Evolutionary conservation across 2,113 vertebrate species (phyloP), one percentile per base, ranked within the genome.

Genomic region (Dunckerocampus dactyliophorus): DNA sequence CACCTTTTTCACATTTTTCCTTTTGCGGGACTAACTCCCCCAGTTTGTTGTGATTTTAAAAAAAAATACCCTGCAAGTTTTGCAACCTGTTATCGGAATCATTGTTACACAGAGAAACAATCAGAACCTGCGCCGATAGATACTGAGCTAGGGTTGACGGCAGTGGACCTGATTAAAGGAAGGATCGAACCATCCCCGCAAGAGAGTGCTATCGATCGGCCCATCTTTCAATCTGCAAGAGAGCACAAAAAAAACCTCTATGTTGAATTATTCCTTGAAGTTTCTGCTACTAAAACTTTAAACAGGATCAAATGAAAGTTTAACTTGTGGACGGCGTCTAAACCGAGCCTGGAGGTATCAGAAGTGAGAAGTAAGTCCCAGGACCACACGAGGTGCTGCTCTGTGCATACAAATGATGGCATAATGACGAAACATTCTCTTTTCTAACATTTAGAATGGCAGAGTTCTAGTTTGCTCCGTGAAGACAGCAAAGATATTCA

Each of bases 401-500:
- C 49, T 4, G 19, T 14, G 48, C 1, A 12, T 21, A 50, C 13
- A 24, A 24, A 54, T 37, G 16, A 54, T 11, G 0, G 1, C 28
- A 17, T 31, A 28, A 15, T 28, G 28, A 34, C 34, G 5, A n/a
- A 54, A 31, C 9, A n/a, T 12, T 19, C 6, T 34, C 51, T 53
- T 53, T 11, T 46, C 8, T 9, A 39, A 48, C 7, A n/a, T 34
- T 57, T 37, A 39, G 55, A 47, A 53, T 63, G 39, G 48, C 17
- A 22, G 21, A 10, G 24, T 45, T 47, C 55, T 16, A 22, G 19
- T 71, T 59, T 60, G 39, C 53, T 47, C 13, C 6, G 45, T 45
- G 19, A 71, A 63, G 55, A 68, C 62, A 69, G 51, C 73, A 48
- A 67, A 60, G 47, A 74, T 65, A 71, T 37, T 54, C 53, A n/a